Evolutionary conservation across 2,797 vertebrate genomes (phyloP).

Genomic region (Fistularia commersonii): DNA sequence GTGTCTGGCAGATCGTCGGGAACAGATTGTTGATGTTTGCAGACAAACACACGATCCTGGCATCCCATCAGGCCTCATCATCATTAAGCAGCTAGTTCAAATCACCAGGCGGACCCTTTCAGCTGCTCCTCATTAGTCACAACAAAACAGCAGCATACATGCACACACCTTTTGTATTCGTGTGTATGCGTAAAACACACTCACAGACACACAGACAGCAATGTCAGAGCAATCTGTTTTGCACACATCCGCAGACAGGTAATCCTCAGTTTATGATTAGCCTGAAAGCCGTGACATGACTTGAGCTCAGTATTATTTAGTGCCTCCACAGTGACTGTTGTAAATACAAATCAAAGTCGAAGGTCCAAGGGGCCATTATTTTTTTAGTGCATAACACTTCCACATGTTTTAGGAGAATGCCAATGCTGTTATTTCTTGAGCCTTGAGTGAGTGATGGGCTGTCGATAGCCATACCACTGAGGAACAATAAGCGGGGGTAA

Average conservation of each 20-base stretch:
- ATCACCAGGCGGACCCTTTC: slow-evolving; percentile 77
- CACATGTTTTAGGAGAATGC: slow-evolving; percentile 65
- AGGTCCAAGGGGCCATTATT: slow-evolving; percentile 53
- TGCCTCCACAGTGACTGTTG: slow-evolving; percentile 37
- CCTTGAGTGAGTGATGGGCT: slow-evolving; percentile 56
- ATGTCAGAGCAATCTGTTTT: slow-evolving; percentile 10
- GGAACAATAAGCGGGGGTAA: slow-evolving; percentile 58
- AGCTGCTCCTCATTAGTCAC: slow-evolving; percentile 80
- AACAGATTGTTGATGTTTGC: slow-evolving; percentile 82
- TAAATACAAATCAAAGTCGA: slow-evolving; percentile 64
- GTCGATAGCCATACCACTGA: slow-evolving; percentile 50
- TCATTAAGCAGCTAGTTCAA: slow-evolving; percentile 80
- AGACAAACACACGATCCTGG: slow-evolving; percentile 77
- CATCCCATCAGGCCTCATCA: slow-evolving; percentile 83
- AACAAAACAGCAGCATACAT: slow-evolving; percentile 60
- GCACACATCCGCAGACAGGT: slow-evolving; percentile 32
- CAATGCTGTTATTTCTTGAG: slow-evolving; percentile 59
- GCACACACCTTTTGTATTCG: slow-evolving; percentile 17
- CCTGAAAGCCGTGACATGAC: slow-evolving; percentile 37
- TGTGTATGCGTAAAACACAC: not conserved
- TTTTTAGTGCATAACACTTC: slow-evolving; percentile 53
- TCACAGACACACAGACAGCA: slow-evolving; percentile 4
- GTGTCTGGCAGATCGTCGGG: slow-evolving; percentile 73
- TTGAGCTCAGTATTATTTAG: slow-evolving; percentile 45
- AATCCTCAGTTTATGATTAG: slow-evolving; percentile 50